Conservation (phyloP, 2,888 invertebrate genomes). For the Mylabris sibirica region DNA sequence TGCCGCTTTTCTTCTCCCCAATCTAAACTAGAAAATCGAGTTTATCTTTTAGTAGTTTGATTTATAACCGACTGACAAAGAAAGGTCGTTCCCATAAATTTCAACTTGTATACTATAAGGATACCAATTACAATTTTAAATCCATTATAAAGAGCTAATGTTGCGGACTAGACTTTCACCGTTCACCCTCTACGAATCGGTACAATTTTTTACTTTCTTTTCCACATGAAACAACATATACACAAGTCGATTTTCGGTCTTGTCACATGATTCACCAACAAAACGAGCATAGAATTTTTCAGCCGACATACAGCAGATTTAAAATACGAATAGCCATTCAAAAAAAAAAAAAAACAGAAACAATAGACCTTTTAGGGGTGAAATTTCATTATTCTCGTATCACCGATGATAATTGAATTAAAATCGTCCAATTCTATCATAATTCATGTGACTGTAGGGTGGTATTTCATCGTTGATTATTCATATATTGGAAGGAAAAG, state of each 20-base stretch:
- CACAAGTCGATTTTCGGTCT: not conserved
- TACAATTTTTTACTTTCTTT: not conserved
- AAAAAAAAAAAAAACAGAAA: not conserved
- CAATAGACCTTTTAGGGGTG: not conserved
- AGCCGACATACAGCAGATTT: too few species aligned
- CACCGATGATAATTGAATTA: not conserved
- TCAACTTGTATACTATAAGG: not conserved
- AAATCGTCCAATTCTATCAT: not conserved
- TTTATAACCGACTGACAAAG: not conserved
- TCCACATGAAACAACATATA: not conserved
- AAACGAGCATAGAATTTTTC: not conserved
- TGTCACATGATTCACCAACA: not conserved
- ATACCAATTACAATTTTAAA: conserved; percentile 13
- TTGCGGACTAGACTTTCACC: conserved; percentile 5
- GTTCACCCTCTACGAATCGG: not conserved
- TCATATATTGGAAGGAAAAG: not conserved
- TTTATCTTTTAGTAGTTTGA: conserved; percentile 2
- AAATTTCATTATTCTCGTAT: not conserved
- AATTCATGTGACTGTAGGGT: not conserved
- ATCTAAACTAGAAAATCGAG: not conserved
- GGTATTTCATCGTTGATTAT: not conserved
- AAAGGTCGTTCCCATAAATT: conserved; percentile 7
- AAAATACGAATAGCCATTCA: not conserved
- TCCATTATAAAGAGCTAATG: conserved; percentile 9
- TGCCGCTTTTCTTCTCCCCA: not conserved